Conservation (phyloP, 2,888 invertebrate genomes). For the Brachynemurus nebulosus region DNA sequence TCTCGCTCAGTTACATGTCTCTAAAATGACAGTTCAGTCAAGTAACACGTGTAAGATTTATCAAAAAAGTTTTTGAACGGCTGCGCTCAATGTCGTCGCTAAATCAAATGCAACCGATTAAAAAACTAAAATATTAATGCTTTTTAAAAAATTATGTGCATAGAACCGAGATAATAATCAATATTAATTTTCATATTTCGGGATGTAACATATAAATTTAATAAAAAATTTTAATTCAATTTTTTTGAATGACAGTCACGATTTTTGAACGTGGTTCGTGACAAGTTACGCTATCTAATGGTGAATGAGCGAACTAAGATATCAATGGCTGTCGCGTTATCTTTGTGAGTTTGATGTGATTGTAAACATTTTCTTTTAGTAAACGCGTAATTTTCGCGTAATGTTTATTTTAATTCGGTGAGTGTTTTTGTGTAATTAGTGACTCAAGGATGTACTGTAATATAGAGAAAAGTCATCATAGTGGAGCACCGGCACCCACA, state of each 20-base stretch:
- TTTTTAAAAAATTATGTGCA: neutral
- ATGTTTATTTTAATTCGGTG: constrained; percentile 45
- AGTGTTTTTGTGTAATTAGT: constrained; percentile 24
- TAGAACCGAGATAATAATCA: too few relatives aligned
- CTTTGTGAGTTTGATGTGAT: constrained; percentile 11
- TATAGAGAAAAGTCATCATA: constrained; percentile 58
- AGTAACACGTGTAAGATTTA: constrained; percentile 8
- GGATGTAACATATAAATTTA: neutral
- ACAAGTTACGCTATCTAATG: constrained; percentile 25
- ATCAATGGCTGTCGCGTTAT: constrained; percentile 29
- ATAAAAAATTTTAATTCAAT: neutral
- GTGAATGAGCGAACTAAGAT: constrained; percentile 25
- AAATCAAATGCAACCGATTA: neutral
- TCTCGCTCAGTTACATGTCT: neutral
- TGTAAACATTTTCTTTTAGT: constrained; percentile 13
- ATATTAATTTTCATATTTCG: too few relatives aligned
- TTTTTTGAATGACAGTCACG: neutral
- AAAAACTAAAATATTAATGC: neutral
- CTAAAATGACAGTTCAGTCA: neutral
- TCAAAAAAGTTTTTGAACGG: too few relatives aligned
- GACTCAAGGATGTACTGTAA: constrained; percentile 48
- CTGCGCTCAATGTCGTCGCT: neutral
- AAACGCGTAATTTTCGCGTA: constrained; percentile 23
- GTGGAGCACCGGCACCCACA: constrained; percentile 58
- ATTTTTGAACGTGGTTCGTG: too few relatives aligned